Conservation (phyloP, 2,797 vertebrate species). For the Onychomys torridus region DNA sequence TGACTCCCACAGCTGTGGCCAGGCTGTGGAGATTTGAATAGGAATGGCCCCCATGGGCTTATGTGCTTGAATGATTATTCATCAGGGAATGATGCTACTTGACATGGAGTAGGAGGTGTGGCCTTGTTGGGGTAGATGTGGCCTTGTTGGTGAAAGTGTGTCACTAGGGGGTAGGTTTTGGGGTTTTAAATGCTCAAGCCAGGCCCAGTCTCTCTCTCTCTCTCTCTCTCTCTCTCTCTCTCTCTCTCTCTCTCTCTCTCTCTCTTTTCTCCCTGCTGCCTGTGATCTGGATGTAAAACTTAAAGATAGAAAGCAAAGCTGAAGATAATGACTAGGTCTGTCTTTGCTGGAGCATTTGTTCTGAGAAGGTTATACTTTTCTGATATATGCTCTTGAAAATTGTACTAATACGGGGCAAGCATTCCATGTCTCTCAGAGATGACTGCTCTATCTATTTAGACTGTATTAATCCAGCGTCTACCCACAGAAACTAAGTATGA, state of each 20-base stretch:
- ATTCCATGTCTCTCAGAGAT: neutral
- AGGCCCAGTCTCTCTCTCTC: neutral
- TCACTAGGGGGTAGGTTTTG: too few relatives aligned
- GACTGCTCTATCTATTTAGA: too few relatives aligned
- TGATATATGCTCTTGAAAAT: neutral
- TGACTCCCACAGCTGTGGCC: neutral
- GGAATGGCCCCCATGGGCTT: neutral
- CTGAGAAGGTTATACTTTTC: neutral
- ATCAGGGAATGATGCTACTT: neutral
- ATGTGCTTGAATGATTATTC: neutral
- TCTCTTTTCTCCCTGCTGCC: neutral
- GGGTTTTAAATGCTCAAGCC: neutral
- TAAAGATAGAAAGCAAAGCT: neutral
- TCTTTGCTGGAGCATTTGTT: neutral
- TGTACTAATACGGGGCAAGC: neutral
- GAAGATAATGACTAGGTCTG: neutral
- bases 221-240: neutral
- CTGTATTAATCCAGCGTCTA: too few relatives aligned
- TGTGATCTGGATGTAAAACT: neutral
- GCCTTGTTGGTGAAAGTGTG: neutral
- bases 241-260: neutral
- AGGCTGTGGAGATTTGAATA: neutral
- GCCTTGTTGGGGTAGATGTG: neutral
- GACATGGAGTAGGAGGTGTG: neutral
- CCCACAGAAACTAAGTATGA: neutral